Evolutionary conservation across 2,888 invertebrate species (phyloP).

Genomic region (Thelaira solivaga): DNA sequence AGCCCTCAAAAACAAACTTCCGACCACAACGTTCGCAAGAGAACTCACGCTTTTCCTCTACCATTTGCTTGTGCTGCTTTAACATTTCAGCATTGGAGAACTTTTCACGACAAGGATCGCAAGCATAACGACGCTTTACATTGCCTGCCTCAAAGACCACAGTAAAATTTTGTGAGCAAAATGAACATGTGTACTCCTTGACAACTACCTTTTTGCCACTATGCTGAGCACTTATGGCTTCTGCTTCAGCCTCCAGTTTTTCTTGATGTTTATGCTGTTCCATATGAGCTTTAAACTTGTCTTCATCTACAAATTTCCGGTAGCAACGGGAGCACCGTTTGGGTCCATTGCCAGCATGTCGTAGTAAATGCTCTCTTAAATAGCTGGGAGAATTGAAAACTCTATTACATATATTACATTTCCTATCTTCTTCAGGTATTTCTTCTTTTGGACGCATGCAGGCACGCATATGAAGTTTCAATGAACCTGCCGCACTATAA

Average conservation of each 20-base stretch:
- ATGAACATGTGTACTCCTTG: conserved; percentile 76
- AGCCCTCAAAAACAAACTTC: conserved; percentile 76
- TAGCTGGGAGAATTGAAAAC: conserved; percentile 76
- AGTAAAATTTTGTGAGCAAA: conserved; percentile 74
- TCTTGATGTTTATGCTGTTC: conserved; percentile 75
- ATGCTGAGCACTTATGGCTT: conserved; percentile 68
- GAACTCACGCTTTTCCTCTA: conserved; percentile 76
- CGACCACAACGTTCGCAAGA: conserved; percentile 75
- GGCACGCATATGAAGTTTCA: conserved; percentile 76
- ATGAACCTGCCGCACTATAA: conserved; percentile 75
- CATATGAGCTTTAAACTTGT: conserved; percentile 73
- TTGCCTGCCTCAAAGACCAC: conserved; percentile 75
- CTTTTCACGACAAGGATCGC: conserved; percentile 75
- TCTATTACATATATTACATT: conserved; percentile 75
- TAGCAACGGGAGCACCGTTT: conserved; percentile 75
- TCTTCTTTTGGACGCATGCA: conserved; percentile 74
- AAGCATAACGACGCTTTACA: conserved; percentile 76
- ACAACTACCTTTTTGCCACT: conserved; percentile 75
- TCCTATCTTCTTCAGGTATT: conserved; percentile 72
- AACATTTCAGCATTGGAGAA: conserved; percentile 75
- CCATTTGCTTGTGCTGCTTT: conserved; percentile 74
- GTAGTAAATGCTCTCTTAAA: conserved; percentile 75
- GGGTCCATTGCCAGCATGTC: conserved; percentile 75
- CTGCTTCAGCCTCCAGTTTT: conserved; percentile 73
- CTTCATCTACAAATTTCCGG: conserved; percentile 75